Percentiles rank a stretch among this genome's conserved stretches.
phyloP scores from a whole-genome alignment of 2,113 vertebrate species.

The Rhombomys opimus region DNA sequence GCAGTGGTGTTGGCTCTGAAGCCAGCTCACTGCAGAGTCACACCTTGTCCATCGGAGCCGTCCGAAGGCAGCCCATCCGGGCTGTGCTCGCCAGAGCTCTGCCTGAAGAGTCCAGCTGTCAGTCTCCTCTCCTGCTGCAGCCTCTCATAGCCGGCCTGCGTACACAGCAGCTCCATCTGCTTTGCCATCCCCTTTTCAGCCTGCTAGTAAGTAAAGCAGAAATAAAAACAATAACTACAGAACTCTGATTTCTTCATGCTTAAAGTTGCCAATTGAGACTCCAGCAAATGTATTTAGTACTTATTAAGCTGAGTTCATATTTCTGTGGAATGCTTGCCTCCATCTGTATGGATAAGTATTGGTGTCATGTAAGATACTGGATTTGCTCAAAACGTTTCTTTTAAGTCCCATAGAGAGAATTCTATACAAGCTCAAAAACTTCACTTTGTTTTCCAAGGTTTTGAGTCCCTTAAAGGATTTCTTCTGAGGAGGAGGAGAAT shows the following conservation, averaged over 20 bases:
- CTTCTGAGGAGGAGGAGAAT: too few species aligned
- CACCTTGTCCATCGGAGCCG: constrained; percentile 87
- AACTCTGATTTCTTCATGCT: constrained; percentile 81
- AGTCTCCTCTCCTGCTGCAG: constrained; percentile 92
- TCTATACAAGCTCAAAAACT: constrained; percentile 60
- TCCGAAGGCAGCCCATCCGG: constrained; percentile 90
- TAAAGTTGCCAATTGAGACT: constrained; percentile 82
- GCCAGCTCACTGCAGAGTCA: neutral
- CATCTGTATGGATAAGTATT: constrained; percentile 74
- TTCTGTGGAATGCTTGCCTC: constrained; percentile 73
- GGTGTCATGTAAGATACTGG: constrained; percentile 60
- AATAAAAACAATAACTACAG: constrained; percentile 77
- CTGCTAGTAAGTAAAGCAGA: constrained; percentile 87
- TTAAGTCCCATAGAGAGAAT: constrained; percentile 64
- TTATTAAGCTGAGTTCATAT: constrained; percentile 79
- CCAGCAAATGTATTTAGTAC: constrained; percentile 84
- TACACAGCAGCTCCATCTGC: constrained; percentile 96
- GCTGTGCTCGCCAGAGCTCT: constrained; percentile 90
- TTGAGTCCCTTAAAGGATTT: constrained; percentile 71
- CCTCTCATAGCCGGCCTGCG: constrained; percentile 92
- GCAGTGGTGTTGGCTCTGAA: neutral
- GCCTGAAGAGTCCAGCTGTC: constrained; percentile 90
- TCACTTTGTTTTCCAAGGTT: constrained; percentile 57
- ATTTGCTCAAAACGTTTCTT: constrained; percentile 67
- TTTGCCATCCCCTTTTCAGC: constrained; percentile 94